phyloP scores from a whole-genome alignment of 2,113 vertebrate species.

The Lipotes vexillifer region DNA sequence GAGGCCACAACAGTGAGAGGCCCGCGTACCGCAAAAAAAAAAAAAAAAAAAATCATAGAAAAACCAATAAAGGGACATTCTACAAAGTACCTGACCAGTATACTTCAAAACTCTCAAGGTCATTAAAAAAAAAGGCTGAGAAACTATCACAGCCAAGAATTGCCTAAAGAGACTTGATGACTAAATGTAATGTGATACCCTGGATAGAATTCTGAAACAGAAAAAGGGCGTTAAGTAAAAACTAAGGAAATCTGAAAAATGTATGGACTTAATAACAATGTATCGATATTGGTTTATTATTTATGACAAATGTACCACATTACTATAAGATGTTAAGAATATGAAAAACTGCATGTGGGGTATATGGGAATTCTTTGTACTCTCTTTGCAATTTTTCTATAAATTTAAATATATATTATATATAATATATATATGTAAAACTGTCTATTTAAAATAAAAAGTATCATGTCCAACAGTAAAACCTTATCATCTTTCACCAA shows the following conservation, averaged over 20 bases:
- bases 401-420: not conserved
- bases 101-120: not conserved
- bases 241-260: not conserved
- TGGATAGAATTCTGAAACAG: not conserved
- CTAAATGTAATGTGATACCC: not conserved
- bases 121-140: not conserved
- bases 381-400: not conserved
- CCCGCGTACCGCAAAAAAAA: no score
- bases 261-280: not conserved
- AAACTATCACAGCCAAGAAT: not conserved
- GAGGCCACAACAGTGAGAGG: no score
- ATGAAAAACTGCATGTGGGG: not conserved
- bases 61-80: not conserved
- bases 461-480: not conserved
- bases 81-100: not conserved
- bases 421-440: not conserved
- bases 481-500: not conserved
- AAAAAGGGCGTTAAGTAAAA: not conserved
- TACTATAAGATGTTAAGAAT: not conserved
- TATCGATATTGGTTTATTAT: not conserved
- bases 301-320: not conserved
- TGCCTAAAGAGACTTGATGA: not conserved
- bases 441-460: not conserved
- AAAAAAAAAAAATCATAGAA: not conserved
- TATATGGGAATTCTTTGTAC: not conserved